Evolutionary conservation across 2,113 vertebrate genomes (phyloP).

Genomic region (Coracopsis vasa): DNA sequence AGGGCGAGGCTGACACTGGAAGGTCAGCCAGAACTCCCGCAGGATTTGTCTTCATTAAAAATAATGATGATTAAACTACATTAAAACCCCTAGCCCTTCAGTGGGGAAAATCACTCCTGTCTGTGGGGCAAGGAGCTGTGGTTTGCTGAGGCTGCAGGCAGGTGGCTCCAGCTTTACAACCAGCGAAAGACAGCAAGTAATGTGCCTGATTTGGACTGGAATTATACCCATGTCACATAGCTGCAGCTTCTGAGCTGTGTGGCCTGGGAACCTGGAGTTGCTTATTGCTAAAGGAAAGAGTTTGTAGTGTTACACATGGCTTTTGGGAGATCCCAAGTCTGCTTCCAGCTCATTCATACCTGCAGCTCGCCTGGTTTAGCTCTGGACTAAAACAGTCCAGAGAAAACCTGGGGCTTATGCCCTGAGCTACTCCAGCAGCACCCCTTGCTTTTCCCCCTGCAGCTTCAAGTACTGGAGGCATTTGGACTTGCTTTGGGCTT

Average conservation of each 20-base stretch:
- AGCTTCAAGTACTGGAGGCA: neutral
- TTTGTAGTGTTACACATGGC: rapidly evolving
- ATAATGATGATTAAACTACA: neutral
- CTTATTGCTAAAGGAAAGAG: neutral
- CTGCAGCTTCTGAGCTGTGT: neutral
- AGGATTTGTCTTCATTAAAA: neutral
- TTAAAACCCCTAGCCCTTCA: neutral
- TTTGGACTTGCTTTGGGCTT: neutral
- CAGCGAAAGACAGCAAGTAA: neutral
- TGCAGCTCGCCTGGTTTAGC: neutral
- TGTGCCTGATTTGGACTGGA: neutral
- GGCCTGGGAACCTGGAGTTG: neutral
- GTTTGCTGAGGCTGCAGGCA: neutral
- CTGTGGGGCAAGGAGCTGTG: neutral
- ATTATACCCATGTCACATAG: rapidly evolving
- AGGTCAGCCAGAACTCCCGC: neutral
- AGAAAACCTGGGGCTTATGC: neutral
- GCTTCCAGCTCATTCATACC: neutral
- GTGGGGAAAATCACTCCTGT: neutral
- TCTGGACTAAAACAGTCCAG: neutral
- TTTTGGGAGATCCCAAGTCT: neutral
- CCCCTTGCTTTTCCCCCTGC: neutral
- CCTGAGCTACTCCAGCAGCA: neutral
- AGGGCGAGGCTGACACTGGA: neutral
- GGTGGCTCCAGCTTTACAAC: neutral